Conservation (phyloP, 2,797 vertebrate species). For the Bradypodion pumilum region DNA sequence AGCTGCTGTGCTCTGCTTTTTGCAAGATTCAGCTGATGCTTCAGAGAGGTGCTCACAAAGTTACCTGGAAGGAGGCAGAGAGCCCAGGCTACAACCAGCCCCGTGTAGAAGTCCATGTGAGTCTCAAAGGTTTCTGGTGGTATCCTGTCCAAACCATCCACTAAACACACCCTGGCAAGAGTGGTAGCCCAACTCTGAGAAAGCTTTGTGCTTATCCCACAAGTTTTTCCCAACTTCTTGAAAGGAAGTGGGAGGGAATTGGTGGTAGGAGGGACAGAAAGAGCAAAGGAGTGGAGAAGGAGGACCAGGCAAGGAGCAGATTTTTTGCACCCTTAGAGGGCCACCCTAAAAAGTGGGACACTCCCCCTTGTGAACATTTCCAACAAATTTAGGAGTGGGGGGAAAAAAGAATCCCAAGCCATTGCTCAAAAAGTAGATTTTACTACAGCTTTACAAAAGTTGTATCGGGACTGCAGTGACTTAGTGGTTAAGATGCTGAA, state of each 20-base stretch:
- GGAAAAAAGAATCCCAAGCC: neutral
- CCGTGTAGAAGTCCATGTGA: constrained; percentile 86
- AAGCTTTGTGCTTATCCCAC: constrained; percentile 62
- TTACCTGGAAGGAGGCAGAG: constrained; percentile 88
- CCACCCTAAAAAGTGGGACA: neutral
- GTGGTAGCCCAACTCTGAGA: constrained; percentile 72
- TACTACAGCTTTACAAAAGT: too few species aligned
- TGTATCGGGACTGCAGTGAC: too few species aligned
- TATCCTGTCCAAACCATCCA: constrained; percentile 39
- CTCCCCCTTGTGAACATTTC: neutral
- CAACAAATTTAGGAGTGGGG: neutral
- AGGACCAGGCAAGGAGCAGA: neutral
- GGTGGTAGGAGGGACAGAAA: constrained; percentile 40
- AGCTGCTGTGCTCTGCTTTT: neutral
- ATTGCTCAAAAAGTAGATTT: neutral
- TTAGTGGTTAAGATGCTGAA: too few species aligned
- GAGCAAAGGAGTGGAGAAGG: constrained; percentile 20
- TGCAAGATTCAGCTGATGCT: neutral
- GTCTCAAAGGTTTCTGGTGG: constrained; percentile 18
- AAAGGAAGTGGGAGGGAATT: constrained; percentile 78
- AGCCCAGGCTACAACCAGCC: constrained; percentile 86
- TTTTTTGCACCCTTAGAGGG: constrained; percentile 40
- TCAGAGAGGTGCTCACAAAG: constrained; percentile 37
- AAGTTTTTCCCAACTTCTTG: constrained; percentile 52
- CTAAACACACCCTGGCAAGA: constrained; percentile 67